Evolutionary conservation across 2,113 vertebrate genomes (phyloP).

Genomic region (Apus apus): DNA sequence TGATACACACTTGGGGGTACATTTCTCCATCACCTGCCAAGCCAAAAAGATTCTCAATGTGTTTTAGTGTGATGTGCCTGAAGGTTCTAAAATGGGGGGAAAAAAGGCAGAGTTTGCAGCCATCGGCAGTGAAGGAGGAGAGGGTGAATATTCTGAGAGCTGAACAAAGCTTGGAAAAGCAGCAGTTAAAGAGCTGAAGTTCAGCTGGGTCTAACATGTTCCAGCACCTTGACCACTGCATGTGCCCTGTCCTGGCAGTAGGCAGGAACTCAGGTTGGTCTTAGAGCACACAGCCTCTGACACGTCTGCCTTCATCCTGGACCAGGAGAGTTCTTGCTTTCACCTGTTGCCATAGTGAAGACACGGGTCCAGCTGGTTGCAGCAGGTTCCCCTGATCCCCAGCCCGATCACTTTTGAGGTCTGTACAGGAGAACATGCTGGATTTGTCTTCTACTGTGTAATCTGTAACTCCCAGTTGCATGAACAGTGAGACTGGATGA

Average conservation of each 20-base stretch:
- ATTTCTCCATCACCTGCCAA: not conserved
- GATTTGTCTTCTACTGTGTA: not conserved
- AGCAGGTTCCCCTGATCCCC: not conserved
- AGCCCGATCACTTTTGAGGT: not conserved
- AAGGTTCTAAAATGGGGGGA: not conserved
- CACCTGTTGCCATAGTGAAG: not conserved
- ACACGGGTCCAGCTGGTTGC: not conserved
- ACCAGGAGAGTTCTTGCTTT: not conserved
- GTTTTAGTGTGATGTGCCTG: not conserved
- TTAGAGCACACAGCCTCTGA: not conserved
- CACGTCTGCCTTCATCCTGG: fast-evolving
- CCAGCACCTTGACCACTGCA: fast-evolving
- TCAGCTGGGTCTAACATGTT: not conserved
- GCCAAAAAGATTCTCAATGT: not conserved
- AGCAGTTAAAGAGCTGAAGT: not conserved
- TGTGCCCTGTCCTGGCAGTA: not conserved
- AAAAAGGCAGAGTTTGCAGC: not conserved
- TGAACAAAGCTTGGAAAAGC: not conserved
- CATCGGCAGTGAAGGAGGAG: not conserved
- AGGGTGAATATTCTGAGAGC: not conserved
- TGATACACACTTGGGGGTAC: not conserved
- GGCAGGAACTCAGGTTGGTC: not conserved
- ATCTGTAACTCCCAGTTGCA: not conserved
- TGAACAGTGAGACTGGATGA: not conserved
- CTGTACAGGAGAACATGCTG: not conserved